phyloP scores from a whole-genome alignment of 2,113 vertebrate genomes.

The Diphyllodes magnificus region DNA sequence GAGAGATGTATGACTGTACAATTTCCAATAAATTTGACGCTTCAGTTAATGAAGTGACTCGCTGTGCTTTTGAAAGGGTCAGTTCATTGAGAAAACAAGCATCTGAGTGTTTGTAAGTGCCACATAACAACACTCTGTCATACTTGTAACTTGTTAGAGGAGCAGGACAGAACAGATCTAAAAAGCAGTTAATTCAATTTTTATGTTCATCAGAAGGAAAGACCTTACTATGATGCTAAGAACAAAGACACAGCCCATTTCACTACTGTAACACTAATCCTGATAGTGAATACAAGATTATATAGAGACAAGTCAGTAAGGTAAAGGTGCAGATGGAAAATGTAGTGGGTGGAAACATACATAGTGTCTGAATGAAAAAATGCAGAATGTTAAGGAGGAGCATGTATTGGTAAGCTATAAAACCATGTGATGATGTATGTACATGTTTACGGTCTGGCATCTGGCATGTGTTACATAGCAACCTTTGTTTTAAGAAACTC shows the following conservation, averaged over 20 bases:
- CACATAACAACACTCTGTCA: not conserved
- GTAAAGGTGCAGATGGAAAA: not conserved
- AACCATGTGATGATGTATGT: not conserved
- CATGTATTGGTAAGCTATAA: not conserved
- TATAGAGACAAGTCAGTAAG: not conserved
- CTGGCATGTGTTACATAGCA: not conserved
- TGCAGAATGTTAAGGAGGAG: not conserved
- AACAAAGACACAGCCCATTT: not conserved
- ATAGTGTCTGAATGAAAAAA: not conserved
- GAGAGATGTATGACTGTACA: not conserved
- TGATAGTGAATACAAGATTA: not conserved
- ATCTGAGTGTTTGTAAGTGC: not conserved
- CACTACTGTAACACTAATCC: not conserved
- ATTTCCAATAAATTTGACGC: not conserved
- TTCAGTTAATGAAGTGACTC: not conserved
- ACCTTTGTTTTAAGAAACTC: not conserved
- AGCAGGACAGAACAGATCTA: not conserved
- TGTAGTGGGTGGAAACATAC: rapidly evolving
- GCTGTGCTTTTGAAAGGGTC: not conserved
- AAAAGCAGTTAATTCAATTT: not conserved
- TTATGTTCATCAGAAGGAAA: not conserved
- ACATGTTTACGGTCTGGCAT: not conserved
- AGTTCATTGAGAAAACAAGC: not conserved
- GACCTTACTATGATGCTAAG: not conserved
- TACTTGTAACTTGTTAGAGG: not conserved